Evolutionary conservation across 2,797 vertebrate genomes (phyloP).

Genomic region (Prionace glauca): DNA sequence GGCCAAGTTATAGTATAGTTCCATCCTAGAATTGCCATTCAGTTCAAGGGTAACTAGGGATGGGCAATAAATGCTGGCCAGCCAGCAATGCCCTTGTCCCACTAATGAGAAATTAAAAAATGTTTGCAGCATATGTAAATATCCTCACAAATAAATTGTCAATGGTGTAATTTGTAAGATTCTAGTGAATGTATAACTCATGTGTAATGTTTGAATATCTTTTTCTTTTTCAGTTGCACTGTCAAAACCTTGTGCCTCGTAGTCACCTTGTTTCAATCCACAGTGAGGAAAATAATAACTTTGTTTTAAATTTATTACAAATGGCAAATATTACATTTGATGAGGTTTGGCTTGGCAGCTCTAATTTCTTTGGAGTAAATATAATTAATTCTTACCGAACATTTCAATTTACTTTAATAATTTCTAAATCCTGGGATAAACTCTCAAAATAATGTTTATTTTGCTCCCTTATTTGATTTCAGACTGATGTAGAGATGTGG

Average conservation of each 20-base stretch:
- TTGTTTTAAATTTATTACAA: background rate
- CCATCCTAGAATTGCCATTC: no score
- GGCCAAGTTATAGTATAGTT: no score
- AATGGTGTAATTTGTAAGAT: background rate
- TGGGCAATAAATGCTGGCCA: no score
- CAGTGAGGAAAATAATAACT: background rate
- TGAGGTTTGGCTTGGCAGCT: background rate
- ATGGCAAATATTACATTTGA: background rate
- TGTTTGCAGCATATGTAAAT: background rate
- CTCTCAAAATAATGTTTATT: background rate
- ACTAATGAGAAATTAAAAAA: no score
- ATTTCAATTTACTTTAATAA: background rate
- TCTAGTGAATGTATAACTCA: background rate
- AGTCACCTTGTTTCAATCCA: constrained; percentile 6
- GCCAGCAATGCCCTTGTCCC: no score
- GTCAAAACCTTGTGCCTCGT: background rate
- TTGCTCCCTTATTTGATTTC: background rate
- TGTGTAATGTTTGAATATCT: background rate
- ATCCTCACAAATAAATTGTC: background rate
- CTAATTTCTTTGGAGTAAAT: background rate
- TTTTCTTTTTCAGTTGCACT: constrained; percentile 23
- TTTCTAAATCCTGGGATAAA: background rate
- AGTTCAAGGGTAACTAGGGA: no score
- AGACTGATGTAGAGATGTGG: background rate
- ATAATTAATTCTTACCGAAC: background rate